Conservation (phyloP, 2,113 vertebrate genomes). For the Boleophthalmus pectinirostris region DNA sequence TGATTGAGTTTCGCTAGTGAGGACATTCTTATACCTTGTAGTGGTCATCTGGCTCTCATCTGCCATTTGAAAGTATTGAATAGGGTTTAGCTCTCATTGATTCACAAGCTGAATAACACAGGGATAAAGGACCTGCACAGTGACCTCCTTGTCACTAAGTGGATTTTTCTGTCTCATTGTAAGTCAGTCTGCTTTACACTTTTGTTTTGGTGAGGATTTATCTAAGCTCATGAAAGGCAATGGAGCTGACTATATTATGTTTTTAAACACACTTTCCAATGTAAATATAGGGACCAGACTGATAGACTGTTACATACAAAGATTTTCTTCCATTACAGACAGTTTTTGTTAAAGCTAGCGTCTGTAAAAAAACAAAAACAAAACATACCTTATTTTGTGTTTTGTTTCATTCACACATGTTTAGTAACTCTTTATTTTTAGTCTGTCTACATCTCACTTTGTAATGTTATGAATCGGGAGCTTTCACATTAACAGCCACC, state of each 20-base stretch:
- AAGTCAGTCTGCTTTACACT: constrained; percentile 2
- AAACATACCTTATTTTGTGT: no score
- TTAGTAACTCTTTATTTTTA: no score
- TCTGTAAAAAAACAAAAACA: no score
- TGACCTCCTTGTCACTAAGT: neutral
- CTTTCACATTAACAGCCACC: no score
- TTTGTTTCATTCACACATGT: no score
- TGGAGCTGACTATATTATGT: neutral
- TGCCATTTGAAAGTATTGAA: neutral
- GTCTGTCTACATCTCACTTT: no score
- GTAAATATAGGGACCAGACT: neutral
- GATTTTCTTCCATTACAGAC: neutral
- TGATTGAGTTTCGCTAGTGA: neutral
- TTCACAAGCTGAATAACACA: constrained; percentile 5
- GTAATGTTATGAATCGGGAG: no score
- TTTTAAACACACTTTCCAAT: neutral
- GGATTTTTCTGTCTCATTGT: neutral
- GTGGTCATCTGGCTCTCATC: constrained; percentile 1
- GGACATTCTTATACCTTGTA: neutral
- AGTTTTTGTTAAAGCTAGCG: no score
- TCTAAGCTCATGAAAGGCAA: neutral
- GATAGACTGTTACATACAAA: neutral
- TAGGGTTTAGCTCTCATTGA: constrained; percentile 21
- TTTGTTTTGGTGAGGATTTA: neutral
- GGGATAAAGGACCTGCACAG: constrained; percentile 18